A percentile compares a stretch with the other conserved stretches of the same genome.
Evolutionary conservation across 2,113 vertebrate species (phyloP).

Genomic region (Coturnix japonica): DNA sequence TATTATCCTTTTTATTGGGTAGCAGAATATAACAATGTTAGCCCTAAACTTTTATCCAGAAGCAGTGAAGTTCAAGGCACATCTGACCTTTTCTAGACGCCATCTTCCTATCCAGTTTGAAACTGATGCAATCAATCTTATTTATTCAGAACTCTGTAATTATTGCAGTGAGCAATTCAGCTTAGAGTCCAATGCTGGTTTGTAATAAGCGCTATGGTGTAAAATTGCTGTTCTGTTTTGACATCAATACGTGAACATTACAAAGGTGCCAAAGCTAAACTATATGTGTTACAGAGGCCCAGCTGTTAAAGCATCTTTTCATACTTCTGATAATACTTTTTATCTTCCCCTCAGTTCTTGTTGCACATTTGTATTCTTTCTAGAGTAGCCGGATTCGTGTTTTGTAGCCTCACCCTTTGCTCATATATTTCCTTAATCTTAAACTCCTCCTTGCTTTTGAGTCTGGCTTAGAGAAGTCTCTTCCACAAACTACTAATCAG

Average conservation of each 20-base stretch:
- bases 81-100: background rate
- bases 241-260: background rate
- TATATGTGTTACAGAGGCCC: background rate
- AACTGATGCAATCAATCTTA: background rate
- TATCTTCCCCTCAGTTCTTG: background rate
- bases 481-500: background rate
- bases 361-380: background rate
- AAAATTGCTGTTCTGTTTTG: background rate
- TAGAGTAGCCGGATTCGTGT: background rate
- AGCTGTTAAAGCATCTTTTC: background rate
- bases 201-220: background rate
- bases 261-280: background rate
- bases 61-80: background rate
- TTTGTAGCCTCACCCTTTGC: background rate
- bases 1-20: background rate
- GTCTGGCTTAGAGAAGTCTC: background rate
- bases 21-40: background rate
- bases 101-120: background rate
- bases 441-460: background rate
- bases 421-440: background rate
- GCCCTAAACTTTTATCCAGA: background rate
- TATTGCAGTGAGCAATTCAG: background rate
- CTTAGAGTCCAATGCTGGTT: background rate
- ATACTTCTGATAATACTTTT: background rate
- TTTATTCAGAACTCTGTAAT: background rate